Evolutionary conservation across 2,113 vertebrate genomes (phyloP), one percentile per base, ranked within the genome.

Genomic region (Percopsis transmontana): DNA sequence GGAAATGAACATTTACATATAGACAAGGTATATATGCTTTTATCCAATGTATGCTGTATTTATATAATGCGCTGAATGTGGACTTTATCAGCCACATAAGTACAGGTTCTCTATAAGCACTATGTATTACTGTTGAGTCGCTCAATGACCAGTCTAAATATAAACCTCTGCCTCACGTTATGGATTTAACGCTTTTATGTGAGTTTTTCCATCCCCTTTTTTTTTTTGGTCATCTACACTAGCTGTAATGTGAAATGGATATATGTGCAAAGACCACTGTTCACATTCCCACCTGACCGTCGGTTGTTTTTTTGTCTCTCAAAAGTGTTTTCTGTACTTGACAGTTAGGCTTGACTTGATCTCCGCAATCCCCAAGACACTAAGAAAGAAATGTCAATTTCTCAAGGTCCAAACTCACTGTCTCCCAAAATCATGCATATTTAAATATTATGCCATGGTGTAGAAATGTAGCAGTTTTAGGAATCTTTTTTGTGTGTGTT

Each of bases 261-360:
- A 67, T 40, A 38, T 16, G n/a, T 24, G 2, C 53, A 42, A 16
- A 72, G 67, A 85, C 71, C 55, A 87, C 74, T 82, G 68, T 76
- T 76, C 77, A 86, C 85, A 84, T 89, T 85, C 84, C 87, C 71
- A 62, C 70, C 68, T 39, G 55, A 74, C 66, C 66, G 71, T 76
- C 70, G 24, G 50, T 14, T 33, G 16, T n/a, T n/a, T 41, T 16
- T 24, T 59, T 39, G 12, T 45, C 12, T 24, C 18, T n/a, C 19
- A 27, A 12, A 12, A 18, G 10, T 13, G 21, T 53, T 2, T 21
- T 7, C 13, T 23, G 13, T 21, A 11, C 12, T 15, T 20, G 10
- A 52, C 9, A 23, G 21, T 52, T 23, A n/a, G 21, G 20, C 10
- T 20, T 12, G 3, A 14, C 13, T 23, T 8, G 27, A 64, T 48